Evolutionary conservation across 2,888 invertebrate species (phyloP).

Genomic region (Pseudanteris insignis): DNA sequence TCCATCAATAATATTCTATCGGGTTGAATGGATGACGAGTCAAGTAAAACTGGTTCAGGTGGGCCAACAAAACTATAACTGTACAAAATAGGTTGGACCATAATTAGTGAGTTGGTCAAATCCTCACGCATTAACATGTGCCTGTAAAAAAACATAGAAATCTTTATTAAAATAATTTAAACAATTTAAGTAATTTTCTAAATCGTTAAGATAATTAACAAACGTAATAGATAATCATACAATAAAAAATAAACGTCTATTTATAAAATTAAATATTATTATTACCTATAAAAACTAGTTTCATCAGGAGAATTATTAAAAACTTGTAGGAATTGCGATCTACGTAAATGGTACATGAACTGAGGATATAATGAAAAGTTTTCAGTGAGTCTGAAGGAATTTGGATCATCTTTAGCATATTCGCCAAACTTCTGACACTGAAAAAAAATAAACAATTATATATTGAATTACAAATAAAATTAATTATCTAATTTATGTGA

Average conservation of each 20-base stretch:
- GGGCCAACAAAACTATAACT: conserved; percentile 98
- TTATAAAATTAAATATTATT: too few species aligned
- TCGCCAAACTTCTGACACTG: conserved; percentile 99
- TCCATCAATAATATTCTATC: conserved; percentile 99
- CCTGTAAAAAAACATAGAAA: conserved; percentile 66
- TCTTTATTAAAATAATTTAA: too few species aligned
- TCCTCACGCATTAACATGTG: conserved; percentile 98
- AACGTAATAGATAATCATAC: too few species aligned
- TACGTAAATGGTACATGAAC: conserved; percentile 98
- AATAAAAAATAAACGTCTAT: too few species aligned
- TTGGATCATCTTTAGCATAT: conserved; percentile 96
- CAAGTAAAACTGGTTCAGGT: conserved; percentile 95
- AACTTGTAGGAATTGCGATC: conserved; percentile 98
- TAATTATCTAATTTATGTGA: too few species aligned
- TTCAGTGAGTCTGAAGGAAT: conserved; percentile 93
- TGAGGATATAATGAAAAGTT: conserved; percentile 99
- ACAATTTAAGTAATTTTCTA: too few species aligned
- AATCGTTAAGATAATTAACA: too few species aligned
- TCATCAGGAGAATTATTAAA: conserved; percentile 99
- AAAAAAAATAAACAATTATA: conserved; percentile 54
- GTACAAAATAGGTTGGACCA: conserved; percentile 99
- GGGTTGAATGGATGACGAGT: conserved; percentile 96
- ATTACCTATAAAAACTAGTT: conserved; percentile 95
- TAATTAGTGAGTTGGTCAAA: conserved; percentile 95
- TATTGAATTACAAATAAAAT: too few species aligned